Evolutionary conservation across 2,113 vertebrate species (phyloP).

Genomic region (Alligator sinensis): DNA sequence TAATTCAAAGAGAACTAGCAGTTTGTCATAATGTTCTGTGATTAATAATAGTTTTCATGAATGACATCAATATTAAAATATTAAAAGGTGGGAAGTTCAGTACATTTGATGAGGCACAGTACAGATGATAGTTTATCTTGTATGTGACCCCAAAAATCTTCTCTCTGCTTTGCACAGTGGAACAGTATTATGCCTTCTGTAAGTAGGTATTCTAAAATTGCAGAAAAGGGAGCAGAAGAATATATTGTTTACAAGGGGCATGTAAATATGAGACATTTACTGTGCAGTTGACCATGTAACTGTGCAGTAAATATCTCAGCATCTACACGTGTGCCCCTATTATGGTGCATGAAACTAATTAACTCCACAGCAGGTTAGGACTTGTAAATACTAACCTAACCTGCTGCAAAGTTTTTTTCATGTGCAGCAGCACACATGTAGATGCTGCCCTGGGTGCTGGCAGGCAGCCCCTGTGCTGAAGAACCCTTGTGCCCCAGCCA

Average conservation of each 20-base stretch:
- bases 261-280: too few relatives aligned
- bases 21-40: conserved; percentile 5
- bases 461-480: too few relatives aligned
- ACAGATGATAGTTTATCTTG: neutral
- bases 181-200: neutral
- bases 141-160: neutral
- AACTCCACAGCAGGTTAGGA: too few relatives aligned
- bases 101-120: neutral
- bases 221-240: neutral
- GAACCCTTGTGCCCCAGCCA: too few relatives aligned
- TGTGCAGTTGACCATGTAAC: too few relatives aligned
- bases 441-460: too few relatives aligned
- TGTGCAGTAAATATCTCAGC: too few relatives aligned
- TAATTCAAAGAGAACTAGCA: conserved; percentile 23
- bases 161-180: neutral
- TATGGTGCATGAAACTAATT: too few relatives aligned
- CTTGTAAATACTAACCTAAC: too few relatives aligned
- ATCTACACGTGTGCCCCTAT: too few relatives aligned
- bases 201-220: neutral
- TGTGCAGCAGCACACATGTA: too few relatives aligned
- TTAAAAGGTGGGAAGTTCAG: neutral
- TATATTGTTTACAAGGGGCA: neutral
- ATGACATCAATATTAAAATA: conserved; percentile 24
- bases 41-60: conserved; percentile 38
- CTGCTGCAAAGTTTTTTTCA: too few relatives aligned